phyloP scores from a whole-genome alignment of 2,113 vertebrate genomes.

The Bubo bubo region DNA sequence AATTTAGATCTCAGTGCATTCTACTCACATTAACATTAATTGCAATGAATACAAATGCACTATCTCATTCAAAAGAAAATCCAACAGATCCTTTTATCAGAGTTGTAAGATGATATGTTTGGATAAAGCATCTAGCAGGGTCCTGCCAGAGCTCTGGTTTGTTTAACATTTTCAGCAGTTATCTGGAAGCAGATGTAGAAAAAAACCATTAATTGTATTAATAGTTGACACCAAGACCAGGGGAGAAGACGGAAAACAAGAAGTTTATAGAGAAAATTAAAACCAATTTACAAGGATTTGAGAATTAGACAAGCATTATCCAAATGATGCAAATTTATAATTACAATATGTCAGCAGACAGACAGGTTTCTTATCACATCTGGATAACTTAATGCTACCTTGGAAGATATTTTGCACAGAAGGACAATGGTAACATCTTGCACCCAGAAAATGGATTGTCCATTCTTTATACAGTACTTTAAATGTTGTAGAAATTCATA shows the following conservation, averaged over 20 bases:
- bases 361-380: rapidly evolving
- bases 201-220: slow-evolving; percentile 19
- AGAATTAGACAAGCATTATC: neutral
- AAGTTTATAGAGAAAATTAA: neutral
- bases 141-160: neutral
- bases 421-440: neutral
- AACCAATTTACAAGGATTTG: neutral
- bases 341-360: neutral
- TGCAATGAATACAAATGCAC: neutral
- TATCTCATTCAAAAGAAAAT: neutral
- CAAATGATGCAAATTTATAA: neutral
- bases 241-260: neutral
- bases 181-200: slow-evolving; percentile 37
- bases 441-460: neutral
- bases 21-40: neutral
- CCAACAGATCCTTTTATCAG: slow-evolving; percentile 34
- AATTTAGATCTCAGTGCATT: slow-evolving; percentile 41
- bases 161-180: slow-evolving; percentile 39
- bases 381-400: neutral
- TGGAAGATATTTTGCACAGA: neutral
- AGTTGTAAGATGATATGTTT: slow-evolving; percentile 25
- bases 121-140: neutral
- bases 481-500: slow-evolving; percentile 22
- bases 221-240: neutral
- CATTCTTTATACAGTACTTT: neutral